These are phyloP conservation scores for Mus minutoides DNA, from an alignment of 2,797 vertebrate genomes.

Conservation along the genomic window DNA sequence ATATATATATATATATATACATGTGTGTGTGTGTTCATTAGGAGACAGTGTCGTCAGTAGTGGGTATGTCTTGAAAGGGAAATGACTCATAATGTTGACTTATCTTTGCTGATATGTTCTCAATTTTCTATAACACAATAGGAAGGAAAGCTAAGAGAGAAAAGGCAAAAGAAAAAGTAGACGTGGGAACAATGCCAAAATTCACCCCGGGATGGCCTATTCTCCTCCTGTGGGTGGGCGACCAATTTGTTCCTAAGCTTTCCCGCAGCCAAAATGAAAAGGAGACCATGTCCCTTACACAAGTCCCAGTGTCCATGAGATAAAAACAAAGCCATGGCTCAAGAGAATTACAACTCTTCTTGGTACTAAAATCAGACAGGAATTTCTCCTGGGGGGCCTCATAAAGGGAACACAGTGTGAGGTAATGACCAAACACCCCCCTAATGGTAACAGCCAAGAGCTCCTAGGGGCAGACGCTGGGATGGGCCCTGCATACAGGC, in stretches of 20 bases:
- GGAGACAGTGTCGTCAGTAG: not conserved
- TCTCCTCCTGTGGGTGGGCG: slow-evolving; percentile 54
- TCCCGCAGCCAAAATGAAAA: slow-evolving; percentile 64
- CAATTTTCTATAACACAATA: not conserved
- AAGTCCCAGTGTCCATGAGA: slow-evolving; percentile 63
- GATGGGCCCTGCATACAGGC: not conserved
- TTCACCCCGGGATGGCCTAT: slow-evolving; percentile 8
- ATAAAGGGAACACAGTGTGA: slow-evolving; percentile 61
- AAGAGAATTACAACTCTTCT: slow-evolving; percentile 74
- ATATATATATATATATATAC: too few species aligned
- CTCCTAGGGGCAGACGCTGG: not conserved
- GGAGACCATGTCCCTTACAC: slow-evolving; percentile 56
- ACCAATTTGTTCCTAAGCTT: slow-evolving; percentile 56
- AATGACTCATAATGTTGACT: not conserved
- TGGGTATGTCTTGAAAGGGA: not conserved
- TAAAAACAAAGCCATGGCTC: slow-evolving; percentile 74
- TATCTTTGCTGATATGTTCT: not conserved
- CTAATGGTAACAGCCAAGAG: not conserved
- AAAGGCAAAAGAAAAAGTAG: slow-evolving; percentile 9
- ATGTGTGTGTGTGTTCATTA: not conserved
- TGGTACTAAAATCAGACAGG: slow-evolving; percentile 68
- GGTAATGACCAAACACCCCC: slow-evolving; percentile 13
- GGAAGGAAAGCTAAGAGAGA: slow-evolving; percentile 16
- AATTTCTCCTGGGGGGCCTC: slow-evolving; percentile 66
- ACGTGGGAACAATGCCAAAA: not conserved